Conservation (phyloP, 2,888 invertebrate genomes). For the Arctia plantaginis region DNA sequence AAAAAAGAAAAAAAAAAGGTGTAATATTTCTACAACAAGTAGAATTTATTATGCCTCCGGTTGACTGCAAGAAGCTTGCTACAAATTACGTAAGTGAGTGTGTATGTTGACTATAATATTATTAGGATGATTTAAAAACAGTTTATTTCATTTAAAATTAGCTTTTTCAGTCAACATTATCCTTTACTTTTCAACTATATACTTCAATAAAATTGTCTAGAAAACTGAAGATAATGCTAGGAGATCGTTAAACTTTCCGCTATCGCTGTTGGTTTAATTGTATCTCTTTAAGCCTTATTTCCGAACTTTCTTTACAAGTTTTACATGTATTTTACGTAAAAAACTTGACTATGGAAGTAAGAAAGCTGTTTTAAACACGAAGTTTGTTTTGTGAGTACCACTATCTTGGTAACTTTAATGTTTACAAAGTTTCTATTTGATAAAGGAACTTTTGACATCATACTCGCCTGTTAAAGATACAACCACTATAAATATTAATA, state of each 20-base stretch:
- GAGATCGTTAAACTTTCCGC: slow-evolving; percentile 25
- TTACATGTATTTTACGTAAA: slow-evolving; percentile 1
- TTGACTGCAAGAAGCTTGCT: no score
- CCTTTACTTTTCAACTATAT: not conserved
- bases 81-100: no score
- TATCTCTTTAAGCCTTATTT: slow-evolving; percentile 1
- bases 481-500: slow-evolving; percentile 42
- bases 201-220: not conserved
- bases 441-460: slow-evolving; percentile 63
- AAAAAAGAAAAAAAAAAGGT: no score
- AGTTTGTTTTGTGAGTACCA: slow-evolving; percentile 57
- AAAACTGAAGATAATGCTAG: slow-evolving; percentile 9
- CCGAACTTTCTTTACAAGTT: not conserved
- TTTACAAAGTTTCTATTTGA: slow-evolving; percentile 64
- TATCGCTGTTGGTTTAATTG: slow-evolving; percentile 19
- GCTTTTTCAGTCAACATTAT: not conserved
- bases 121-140: not conserved
- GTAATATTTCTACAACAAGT: no score
- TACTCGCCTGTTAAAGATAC: slow-evolving; percentile 43
- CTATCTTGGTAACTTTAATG: slow-evolving; percentile 59
- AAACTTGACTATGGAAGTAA: not conserved
- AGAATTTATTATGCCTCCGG: no score
- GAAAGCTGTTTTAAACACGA: slow-evolving; percentile 23
- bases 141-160: no score
- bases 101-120: not conserved